Conservation (phyloP, 2,797 vertebrate genomes). For the Pseudochromis fuscus region DNA sequence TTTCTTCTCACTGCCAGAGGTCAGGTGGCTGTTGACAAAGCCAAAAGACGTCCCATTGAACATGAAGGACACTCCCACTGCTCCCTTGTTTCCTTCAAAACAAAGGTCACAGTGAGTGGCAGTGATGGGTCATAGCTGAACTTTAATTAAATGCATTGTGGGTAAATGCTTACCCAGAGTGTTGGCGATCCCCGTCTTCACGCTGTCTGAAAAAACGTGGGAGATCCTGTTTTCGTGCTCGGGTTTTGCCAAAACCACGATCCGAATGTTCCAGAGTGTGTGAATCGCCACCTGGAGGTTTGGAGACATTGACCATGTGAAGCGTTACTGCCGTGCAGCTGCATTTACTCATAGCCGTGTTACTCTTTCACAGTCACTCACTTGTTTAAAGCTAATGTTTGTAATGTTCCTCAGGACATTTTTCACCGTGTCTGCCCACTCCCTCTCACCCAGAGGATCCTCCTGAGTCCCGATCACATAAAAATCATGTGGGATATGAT, state of each 20-base stretch:
- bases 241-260: conserved; percentile 93
- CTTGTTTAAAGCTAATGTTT: conserved; percentile 95
- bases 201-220: conserved; percentile 92
- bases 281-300: conserved; percentile 90
- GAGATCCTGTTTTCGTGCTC: conserved; percentile 98
- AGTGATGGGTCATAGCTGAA: background rate
- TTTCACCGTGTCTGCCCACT: conserved; percentile 92
- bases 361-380: conserved; percentile 57
- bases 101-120: conserved; percentile 15
- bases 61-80: conserved; percentile 98
- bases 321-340: background rate
- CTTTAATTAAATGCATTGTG: background rate
- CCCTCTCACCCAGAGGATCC: conserved; percentile 93
- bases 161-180: conserved; percentile 88
- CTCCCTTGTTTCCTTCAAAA: conserved; percentile 95
- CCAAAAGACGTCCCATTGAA: conserved; percentile 98
- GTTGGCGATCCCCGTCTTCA: conserved; percentile 98
- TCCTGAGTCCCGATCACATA: conserved; percentile 98
- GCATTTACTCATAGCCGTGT: background rate
- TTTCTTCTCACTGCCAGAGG: conserved; percentile 98
- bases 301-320: conserved; percentile 1
- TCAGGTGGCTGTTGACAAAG: conserved; percentile 98
- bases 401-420: conserved; percentile 92
- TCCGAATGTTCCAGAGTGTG: conserved; percentile 97
- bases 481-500: conserved; percentile 96